These are phyloP conservation scores for Tupaia chinensis DNA, from an alignment of 2,113 vertebrate genomes.

Conservation along the genomic window DNA sequence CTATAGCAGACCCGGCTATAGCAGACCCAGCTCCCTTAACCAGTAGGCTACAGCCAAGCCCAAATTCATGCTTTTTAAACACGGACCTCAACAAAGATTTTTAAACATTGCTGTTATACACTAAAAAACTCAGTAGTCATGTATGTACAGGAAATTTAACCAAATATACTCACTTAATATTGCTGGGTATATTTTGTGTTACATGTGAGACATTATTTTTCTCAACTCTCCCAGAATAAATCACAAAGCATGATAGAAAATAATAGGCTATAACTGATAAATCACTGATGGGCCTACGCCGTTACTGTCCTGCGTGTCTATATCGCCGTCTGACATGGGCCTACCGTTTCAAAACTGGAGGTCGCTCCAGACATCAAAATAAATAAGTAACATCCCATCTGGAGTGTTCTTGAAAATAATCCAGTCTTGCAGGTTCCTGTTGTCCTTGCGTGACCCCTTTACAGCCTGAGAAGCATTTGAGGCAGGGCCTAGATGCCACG, in stretches of 20 bases:
- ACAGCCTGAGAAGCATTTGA: background rate
- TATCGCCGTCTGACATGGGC: background rate
- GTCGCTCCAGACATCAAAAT: constrained; percentile 39
- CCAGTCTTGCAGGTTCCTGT: background rate
- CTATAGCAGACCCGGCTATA: no score
- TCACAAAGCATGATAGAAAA: constrained; percentile 1
- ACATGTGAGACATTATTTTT: background rate
- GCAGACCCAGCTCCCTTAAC: no score
- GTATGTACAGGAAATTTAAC: background rate
- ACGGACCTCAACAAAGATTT: background rate
- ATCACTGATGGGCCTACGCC: background rate
- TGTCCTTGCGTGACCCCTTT: constrained; percentile 25
- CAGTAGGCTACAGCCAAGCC: no score
- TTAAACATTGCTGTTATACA: background rate
- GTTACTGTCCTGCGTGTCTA: constrained; percentile 41
- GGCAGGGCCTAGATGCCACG: background rate
- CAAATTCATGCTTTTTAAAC: constrained; percentile 29
- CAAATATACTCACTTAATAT: background rate
- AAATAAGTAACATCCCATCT: constrained; percentile 32
- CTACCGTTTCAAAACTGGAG: background rate
- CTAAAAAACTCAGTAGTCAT: constrained; percentile 8
- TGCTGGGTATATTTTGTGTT: background rate
- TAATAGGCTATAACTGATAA: background rate
- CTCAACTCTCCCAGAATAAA: constrained; percentile 9
- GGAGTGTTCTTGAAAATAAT: constrained; percentile 14